Percentiles rank a stretch among this genome's conserved stretches.
phyloP scores from a whole-genome alignment of 2,888 invertebrate species.

The Drosophila testacea region DNA sequence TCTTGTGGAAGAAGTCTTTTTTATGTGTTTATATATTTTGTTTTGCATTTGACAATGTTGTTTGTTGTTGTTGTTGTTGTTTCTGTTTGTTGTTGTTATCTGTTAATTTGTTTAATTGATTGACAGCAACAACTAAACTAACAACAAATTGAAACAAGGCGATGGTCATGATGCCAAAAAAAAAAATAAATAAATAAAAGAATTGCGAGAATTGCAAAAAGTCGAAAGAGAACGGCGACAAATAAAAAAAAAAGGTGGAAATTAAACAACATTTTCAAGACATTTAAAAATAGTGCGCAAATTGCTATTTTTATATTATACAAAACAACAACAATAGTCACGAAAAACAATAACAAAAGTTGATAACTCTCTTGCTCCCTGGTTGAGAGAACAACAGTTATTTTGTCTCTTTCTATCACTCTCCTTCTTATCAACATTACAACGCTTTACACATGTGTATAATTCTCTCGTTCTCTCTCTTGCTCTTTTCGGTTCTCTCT shows the following conservation, averaged over 20 bases:
- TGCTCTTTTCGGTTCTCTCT: constrained; percentile 10
- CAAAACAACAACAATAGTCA: constrained; percentile 32
- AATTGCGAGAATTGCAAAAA: constrained; percentile 27
- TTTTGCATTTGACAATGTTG: constrained; percentile 23
- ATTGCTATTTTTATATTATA: constrained; percentile 75
- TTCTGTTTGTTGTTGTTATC: constrained; percentile 30
- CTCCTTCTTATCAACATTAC: constrained; percentile 65
- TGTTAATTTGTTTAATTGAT: constrained; percentile 61
- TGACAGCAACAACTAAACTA: constrained; percentile 70
- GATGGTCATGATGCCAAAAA: constrained; percentile 61
- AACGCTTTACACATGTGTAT: constrained; percentile 68
- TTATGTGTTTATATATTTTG: constrained; percentile 20
- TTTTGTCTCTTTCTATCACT: constrained; percentile 16
- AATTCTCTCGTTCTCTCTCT: constrained; percentile 11
- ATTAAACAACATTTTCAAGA: constrained; percentile 49
- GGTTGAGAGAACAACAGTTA: constrained; percentile 39
- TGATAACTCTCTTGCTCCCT: constrained; percentile 39
- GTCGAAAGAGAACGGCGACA: constrained; percentile 33
- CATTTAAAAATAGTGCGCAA: constrained; percentile 83
- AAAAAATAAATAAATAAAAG: constrained; percentile 19
- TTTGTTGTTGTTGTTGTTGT: constrained; percentile 13
- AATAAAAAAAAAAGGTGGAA: constrained; percentile 12
- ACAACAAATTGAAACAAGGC: constrained; percentile 66
- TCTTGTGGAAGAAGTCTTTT: constrained; percentile 13
- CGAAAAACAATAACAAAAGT: constrained; percentile 46